Percentiles rank a stretch among this genome's conserved stretches.
phyloP scores from a whole-genome alignment of 2,888 invertebrate species.

The Criorhina ranunculi region DNA sequence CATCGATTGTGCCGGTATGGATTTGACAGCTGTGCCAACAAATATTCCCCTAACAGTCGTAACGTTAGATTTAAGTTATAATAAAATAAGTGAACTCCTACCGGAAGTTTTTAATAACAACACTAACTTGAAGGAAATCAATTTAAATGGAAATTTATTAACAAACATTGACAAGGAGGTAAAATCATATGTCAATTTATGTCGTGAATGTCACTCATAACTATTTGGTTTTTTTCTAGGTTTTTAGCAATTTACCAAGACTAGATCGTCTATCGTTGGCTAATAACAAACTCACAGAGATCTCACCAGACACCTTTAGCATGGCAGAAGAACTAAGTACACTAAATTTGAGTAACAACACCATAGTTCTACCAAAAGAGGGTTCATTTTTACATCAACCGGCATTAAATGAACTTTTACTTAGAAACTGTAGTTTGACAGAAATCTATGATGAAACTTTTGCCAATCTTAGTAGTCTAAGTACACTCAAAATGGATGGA shows the following conservation, averaged over 20 bases:
- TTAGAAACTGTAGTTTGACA: constrained; percentile 83
- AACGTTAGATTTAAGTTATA: constrained; percentile 83
- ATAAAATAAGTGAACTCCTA: constrained; percentile 81
- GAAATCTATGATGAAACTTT: constrained; percentile 83
- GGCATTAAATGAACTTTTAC: constrained; percentile 81
- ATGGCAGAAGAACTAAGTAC: constrained; percentile 80
- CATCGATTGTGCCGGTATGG: constrained; percentile 85
- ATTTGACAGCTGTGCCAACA: constrained; percentile 85
- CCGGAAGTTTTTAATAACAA: constrained; percentile 81
- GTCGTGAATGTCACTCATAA: not conserved
- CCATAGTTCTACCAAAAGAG: constrained; percentile 80
- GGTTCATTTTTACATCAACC: constrained; percentile 82
- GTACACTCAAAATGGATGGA: constrained; percentile 82
- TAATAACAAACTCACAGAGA: constrained; percentile 81
- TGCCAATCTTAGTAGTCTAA: constrained; percentile 81
- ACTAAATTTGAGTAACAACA: constrained; percentile 83
- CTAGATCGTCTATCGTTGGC: constrained; percentile 82
- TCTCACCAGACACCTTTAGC: constrained; percentile 82
- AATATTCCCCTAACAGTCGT: constrained; percentile 81
- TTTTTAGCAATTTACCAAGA: constrained; percentile 80
- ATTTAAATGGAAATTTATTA: constrained; percentile 81
- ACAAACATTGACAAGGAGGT: constrained; percentile 81
- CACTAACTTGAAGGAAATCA: constrained; percentile 81
- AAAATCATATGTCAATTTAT: constrained; percentile 4
- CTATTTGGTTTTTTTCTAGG: constrained; percentile 79